Percentiles rank a stretch among this genome's conserved stretches.
Conservation (phyloP, 2,888 invertebrate species). For the Artemia sp. region DNA sequence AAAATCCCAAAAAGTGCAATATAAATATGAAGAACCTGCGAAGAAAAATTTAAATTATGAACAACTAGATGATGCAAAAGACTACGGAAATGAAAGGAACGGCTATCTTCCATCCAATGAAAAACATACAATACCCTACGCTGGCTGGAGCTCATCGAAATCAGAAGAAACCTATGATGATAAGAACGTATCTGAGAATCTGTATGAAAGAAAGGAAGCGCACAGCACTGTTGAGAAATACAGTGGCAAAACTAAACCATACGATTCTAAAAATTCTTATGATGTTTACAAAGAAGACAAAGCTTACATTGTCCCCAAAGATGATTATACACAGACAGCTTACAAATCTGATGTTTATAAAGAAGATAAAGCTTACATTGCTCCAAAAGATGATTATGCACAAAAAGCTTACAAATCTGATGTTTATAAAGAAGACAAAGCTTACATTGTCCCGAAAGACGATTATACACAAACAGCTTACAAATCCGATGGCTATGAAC, state of each 20-base stretch:
- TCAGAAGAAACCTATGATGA: slow-evolving; percentile 3
- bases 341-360: slow-evolving; percentile 15
- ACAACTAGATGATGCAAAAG: neutral
- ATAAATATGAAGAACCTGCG: neutral
- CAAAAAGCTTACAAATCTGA: neutral
- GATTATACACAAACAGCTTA: neutral
- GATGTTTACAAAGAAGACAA: neutral
- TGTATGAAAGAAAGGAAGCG: slow-evolving; percentile 16
- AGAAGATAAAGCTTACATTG: slow-evolving; percentile 15
- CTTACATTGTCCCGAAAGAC: slow-evolving; percentile 11
- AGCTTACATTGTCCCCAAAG: neutral
- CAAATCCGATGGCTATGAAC: neutral
- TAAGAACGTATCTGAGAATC: slow-evolving; percentile 14
- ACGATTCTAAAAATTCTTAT: neutral
- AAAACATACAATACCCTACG: neutral
- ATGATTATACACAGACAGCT: neutral
- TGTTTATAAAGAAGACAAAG: slow-evolving; percentile 11
- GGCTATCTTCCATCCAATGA: neutral
- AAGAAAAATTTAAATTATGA: neutral
- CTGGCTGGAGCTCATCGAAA: neutral
- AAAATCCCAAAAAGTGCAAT: neutral
- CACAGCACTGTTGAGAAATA: slow-evolving; percentile 13
- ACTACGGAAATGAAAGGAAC: neutral
- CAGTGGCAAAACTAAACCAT: slow-evolving; percentile 14
- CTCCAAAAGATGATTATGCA: slow-evolving; percentile 3